Base-by-base conservation (phyloP, 2,888 invertebrate genomes). In the Protophormia terraenovae region DNA sequence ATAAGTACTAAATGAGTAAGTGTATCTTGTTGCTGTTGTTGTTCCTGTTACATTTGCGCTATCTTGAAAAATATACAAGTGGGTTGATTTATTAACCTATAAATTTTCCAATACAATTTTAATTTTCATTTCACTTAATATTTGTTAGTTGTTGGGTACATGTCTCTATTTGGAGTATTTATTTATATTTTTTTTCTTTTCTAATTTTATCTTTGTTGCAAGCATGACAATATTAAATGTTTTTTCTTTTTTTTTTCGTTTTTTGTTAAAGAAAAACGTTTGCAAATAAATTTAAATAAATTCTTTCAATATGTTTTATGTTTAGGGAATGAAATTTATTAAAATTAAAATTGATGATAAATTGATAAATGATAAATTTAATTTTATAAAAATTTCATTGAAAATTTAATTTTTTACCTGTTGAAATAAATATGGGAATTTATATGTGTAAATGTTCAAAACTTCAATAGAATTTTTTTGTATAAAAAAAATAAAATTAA, bases 71-170 rank as follows among this genome's bases (percentile, higher is more conserved):
- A 73, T 55, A 45, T 58, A 47, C 58, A 82, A 85, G 82, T 82
- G 73, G 67, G 47, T 76, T 85, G 85, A 85, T 85, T 85, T 85
- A 85, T 82, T 78, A 79, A 79, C 82, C 85, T 45, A 85, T 85
- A 85, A 79, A 85, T 85, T 82, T 79, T 79, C 75, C 32, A 75
- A 85, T 75, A 78, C 82, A 82, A 66, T 85, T 85, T 85, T 82
- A 76, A 76, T 82, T 76, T 85, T 69, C 77, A 78, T 82, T 75
- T 73, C 82, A 79, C 41, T 67, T 80, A 47, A 82, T 81, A 60
- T 72, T 24, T 32, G 10, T 12, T 35, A 16, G 75, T 67, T 47
- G 32, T n/a, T 41, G 38, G 38, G 5, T 38, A 50, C 75, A 47
- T 66, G 73, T 71, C 71, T 71, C 24, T 66, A 50, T 38, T 67